Percentiles rank a stretch among this genome's conserved stretches.
Conservation (phyloP, 2,113 vertebrate genomes). For the Poecile atricapillus region DNA sequence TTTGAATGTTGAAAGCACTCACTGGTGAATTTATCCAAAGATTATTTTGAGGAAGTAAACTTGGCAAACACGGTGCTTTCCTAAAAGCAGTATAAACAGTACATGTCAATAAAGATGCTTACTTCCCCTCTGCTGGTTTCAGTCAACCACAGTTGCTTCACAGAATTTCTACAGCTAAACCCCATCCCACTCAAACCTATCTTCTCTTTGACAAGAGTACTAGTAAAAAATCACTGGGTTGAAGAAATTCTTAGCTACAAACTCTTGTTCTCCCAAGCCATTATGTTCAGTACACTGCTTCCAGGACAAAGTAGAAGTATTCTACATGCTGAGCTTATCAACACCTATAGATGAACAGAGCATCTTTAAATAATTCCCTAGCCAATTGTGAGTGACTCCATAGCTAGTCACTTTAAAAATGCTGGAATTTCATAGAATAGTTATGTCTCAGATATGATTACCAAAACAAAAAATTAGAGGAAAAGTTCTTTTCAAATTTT, state of each 20-base stretch:
- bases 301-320: background rate
- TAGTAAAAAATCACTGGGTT: background rate
- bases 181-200: background rate
- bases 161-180: background rate
- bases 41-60: background rate
- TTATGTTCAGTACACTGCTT: background rate
- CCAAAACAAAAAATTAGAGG: background rate
- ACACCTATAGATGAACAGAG: background rate
- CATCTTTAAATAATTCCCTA: background rate
- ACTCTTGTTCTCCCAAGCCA: background rate
- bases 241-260: background rate
- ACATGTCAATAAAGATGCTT: background rate
- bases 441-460: background rate
- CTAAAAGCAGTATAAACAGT: background rate
- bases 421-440: background rate
- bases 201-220: background rate
- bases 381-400: background rate
- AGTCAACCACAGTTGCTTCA: background rate
- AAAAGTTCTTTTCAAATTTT: background rate
- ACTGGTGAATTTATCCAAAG: background rate
- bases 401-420: background rate
- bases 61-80: background rate
- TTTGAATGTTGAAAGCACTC: background rate
- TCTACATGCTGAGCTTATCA: background rate
- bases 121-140: background rate